These are phyloP conservation scores for Habrosyne pyritoides DNA, from an alignment of 2,888 invertebrate species.

Conservation along the genomic window DNA sequence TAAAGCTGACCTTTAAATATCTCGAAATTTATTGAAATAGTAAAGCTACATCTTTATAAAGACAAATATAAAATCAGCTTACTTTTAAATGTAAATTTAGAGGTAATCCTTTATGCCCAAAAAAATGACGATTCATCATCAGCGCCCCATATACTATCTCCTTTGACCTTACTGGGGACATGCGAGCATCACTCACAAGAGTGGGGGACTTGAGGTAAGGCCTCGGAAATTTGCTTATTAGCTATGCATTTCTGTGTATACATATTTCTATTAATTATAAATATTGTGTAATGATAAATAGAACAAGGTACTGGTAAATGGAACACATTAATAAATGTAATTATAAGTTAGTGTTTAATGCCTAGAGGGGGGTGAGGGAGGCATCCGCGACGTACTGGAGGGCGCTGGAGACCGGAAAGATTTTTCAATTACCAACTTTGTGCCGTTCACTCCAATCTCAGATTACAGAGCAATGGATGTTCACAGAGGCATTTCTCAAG, in stretches of 20 bases:
- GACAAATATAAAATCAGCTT: too few relatives aligned
- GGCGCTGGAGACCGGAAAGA: constrained; percentile 57
- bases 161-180: too few relatives aligned
- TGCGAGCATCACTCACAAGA: too few relatives aligned
- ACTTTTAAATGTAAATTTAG: too few relatives aligned
- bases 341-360: constrained; percentile 48
- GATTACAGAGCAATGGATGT: constrained; percentile 48
- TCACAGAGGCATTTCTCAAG: constrained; percentile 23
- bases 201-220: too few relatives aligned
- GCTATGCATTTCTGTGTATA: not conserved
- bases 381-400: constrained; percentile 7
- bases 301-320: not conserved
- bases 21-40: too few relatives aligned
- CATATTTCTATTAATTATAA: not conserved
- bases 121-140: too few relatives aligned
- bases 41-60: too few relatives aligned
- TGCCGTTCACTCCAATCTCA: constrained; percentile 74
- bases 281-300: too few relatives aligned
- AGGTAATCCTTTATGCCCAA: too few relatives aligned
- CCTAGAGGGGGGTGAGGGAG: constrained; percentile 23
- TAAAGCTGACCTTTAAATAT: too few relatives aligned
- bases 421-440: constrained; percentile 82
- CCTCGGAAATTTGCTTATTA: not conserved
- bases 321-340: constrained; percentile 37
- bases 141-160: too few relatives aligned